Conservation (phyloP, 2,113 vertebrate species). For the Neolamprologus brichardi region DNA sequence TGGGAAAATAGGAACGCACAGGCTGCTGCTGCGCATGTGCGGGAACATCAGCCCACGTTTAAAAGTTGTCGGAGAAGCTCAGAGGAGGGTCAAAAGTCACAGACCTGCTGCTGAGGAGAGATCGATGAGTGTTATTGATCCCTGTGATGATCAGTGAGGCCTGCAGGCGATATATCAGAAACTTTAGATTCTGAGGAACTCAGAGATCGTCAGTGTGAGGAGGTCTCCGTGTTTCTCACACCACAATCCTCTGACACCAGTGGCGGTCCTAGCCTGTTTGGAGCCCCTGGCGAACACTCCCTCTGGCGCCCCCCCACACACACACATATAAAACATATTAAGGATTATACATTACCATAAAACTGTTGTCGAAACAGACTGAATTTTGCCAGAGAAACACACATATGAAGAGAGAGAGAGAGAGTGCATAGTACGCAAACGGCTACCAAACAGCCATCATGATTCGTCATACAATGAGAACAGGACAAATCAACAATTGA, state of each 20-base stretch:
- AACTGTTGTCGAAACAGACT: no score
- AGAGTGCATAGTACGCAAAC: no score
- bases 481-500: no score
- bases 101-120: background rate
- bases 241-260: background rate
- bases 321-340: no score
- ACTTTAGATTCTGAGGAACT: background rate
- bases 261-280: no score
- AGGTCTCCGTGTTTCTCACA: background rate
- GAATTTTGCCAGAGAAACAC: no score
- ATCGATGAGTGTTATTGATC: background rate
- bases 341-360: no score
- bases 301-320: no score
- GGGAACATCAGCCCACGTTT: background rate
- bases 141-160: background rate
- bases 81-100: background rate
- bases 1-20: background rate
- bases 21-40: background rate
- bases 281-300: no score
- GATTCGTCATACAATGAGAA: no score
- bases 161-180: background rate
- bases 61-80: background rate
- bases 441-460: no score
- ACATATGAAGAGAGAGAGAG: no score
- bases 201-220: background rate